Evolutionary conservation across 1,140 invertebrate genomes (phyloP).

Genomic region (Brachionus paranguensis): DNA sequence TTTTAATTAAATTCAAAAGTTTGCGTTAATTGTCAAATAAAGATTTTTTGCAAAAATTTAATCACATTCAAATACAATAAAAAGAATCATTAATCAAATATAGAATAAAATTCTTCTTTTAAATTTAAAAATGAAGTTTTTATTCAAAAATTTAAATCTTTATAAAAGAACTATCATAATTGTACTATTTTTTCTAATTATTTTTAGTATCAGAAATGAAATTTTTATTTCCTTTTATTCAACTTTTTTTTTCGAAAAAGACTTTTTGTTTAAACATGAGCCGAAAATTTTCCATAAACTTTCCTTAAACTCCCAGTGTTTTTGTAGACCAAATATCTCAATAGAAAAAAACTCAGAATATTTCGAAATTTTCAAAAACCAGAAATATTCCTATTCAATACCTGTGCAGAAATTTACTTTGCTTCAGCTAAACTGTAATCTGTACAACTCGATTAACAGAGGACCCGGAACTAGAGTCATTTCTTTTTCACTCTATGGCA

Average conservation of each 20-base stretch:
- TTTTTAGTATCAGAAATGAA: background rate
- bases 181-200: background rate
- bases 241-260: background rate
- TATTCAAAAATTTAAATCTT: no score
- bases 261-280: background rate
- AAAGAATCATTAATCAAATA: no score
- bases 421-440: background rate
- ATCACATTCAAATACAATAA: no score
- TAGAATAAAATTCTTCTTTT: no score
- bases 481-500: slow-evolving; percentile 13
- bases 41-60: no score
- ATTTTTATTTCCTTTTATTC: background rate
- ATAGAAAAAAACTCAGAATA: background rate
- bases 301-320: background rate
- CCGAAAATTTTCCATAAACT: background rate
- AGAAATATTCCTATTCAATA: background rate
- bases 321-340: background rate
- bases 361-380: background rate
- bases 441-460: slow-evolving; percentile 21
- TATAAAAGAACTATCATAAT: no score
- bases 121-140: no score
- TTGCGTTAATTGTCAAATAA: no score
- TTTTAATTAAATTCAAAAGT: no score
- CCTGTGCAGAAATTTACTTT: background rate
- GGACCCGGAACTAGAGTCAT: background rate